These are phyloP conservation scores for Rallus crepitans DNA, from an alignment of 2,797 vertebrate genomes.

Conservation along the genomic window DNA sequence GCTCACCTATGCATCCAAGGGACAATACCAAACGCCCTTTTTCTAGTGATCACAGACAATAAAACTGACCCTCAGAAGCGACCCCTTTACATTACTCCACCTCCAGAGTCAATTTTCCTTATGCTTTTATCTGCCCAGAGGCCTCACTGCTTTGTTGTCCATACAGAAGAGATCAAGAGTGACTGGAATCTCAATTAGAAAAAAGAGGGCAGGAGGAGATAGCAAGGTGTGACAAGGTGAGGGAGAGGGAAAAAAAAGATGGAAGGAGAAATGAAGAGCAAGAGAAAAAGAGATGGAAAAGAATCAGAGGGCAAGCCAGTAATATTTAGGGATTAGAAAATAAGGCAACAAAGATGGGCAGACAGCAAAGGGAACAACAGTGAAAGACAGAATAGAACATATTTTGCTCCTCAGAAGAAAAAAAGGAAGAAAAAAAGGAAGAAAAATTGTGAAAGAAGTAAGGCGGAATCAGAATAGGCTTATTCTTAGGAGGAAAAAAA, in stretches of 20 bases:
- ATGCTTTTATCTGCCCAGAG: not conserved
- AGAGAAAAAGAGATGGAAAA: not conserved
- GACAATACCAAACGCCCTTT: not conserved
- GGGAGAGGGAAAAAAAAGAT: not conserved
- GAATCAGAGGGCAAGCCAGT: not conserved
- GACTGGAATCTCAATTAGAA: slow-evolving; percentile 40
- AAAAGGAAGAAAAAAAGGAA: not conserved
- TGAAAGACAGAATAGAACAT: not conserved
- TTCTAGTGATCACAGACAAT: not conserved
- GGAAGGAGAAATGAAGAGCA: slow-evolving; percentile 1
- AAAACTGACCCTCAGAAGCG: not conserved
- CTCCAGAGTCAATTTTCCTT: not conserved
- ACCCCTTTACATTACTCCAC: not conserved
- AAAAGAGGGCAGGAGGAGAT: not conserved
- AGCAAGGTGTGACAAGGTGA: slow-evolving; percentile 1
- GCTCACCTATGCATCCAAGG: not conserved
- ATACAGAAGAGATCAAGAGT: slow-evolving; percentile 6
- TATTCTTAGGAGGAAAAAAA: not conserved
- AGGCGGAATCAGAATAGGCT: not conserved
- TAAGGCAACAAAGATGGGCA: not conserved
- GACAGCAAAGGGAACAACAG: not conserved
- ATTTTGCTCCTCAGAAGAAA: not conserved
- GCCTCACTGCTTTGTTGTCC: not conserved
- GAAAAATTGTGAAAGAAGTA: not conserved
- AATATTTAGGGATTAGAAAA: not conserved